Percentiles rank a stretch among this genome's conserved stretches.
Evolutionary conservation across 2,888 invertebrate species (phyloP).

Genomic region (Pyrgus malvae): DNA sequence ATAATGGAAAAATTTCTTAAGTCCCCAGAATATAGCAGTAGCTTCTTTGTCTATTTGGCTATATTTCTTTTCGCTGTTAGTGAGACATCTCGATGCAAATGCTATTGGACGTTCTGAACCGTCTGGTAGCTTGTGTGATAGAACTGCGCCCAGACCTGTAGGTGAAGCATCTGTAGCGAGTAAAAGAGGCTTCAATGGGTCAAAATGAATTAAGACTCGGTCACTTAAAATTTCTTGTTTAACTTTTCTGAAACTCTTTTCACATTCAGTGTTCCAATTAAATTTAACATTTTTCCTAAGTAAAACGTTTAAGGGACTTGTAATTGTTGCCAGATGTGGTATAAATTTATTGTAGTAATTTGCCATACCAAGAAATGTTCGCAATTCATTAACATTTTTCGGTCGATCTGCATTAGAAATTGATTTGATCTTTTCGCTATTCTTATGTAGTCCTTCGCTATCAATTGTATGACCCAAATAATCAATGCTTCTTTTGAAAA

Average conservation of each 20-base stretch:
- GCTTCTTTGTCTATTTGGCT: neutral
- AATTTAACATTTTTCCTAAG: neutral
- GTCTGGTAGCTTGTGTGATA: neutral
- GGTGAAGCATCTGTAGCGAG: conserved; percentile 1
- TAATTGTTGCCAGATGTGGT: neutral
- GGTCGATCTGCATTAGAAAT: neutral
- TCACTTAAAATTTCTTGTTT: conserved; percentile 2
- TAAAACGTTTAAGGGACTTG: neutral
- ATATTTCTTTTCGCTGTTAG: neutral
- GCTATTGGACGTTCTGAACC: neutral
- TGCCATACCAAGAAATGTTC: conserved; percentile 3
- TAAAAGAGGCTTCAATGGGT: neutral
- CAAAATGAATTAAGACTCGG: neutral
- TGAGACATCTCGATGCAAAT: neutral
- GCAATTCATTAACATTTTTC: neutral
- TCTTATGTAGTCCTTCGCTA: neutral
- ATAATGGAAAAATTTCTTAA: conserved; percentile 5
- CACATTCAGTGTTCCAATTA: neutral
- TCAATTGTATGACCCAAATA: neutral
- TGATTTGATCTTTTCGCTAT: neutral
- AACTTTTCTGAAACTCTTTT: neutral
- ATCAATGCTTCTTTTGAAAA: neutral
- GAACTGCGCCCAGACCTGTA: neutral
- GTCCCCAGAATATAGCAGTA: conserved; percentile 1
- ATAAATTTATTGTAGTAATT: conserved; percentile 8